Evolutionary conservation across 2,888 invertebrate species (phyloP).

Genomic region (Phyllotreta striolata): DNA sequence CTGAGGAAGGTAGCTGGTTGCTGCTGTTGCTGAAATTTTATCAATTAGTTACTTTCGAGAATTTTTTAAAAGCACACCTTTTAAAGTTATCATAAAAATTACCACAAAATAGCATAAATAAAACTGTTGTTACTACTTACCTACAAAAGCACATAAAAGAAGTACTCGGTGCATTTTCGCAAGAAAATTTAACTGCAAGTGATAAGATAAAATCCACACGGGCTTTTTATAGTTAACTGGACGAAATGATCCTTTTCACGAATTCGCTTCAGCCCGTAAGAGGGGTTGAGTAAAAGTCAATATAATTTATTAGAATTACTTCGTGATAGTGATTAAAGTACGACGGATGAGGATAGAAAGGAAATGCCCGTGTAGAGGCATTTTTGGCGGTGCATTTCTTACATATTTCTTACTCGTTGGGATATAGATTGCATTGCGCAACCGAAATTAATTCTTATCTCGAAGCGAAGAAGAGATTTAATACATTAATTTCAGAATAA

Average conservation of each 20-base stretch:
- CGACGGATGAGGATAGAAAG: slow-evolving; percentile 14
- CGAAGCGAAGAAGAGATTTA: background rate
- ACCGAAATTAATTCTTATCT: slow-evolving; percentile 10
- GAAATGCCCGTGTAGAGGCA: background rate
- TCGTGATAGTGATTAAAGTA: slow-evolving; percentile 20
- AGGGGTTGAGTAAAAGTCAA: slow-evolving; percentile 18
- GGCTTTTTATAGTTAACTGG: slow-evolving; percentile 17
- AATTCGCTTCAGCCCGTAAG: background rate
- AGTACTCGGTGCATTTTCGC: background rate
- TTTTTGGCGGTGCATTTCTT: slow-evolving; percentile 21
- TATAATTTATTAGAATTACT: slow-evolving; percentile 22
- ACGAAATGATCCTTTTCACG: slow-evolving; percentile 1
- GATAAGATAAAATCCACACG: background rate
- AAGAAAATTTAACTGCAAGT: slow-evolving; percentile 3
- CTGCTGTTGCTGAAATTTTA: background rate
- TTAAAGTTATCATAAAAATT: too few species aligned
- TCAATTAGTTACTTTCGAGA: too few species aligned
- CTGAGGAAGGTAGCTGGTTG: slow-evolving; percentile 8
- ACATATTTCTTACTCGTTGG: slow-evolving; percentile 2
- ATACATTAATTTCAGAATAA: slow-evolving; percentile 2
- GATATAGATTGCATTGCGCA: slow-evolving; percentile 5
- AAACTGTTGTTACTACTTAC: slow-evolving; percentile 6
- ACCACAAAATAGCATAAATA: too few species aligned
- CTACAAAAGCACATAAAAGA: slow-evolving; percentile 1
- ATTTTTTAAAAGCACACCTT: too few species aligned